Evolutionary conservation across 2,888 invertebrate species (phyloP).

Genomic region (Coenonympha glycerion): DNA sequence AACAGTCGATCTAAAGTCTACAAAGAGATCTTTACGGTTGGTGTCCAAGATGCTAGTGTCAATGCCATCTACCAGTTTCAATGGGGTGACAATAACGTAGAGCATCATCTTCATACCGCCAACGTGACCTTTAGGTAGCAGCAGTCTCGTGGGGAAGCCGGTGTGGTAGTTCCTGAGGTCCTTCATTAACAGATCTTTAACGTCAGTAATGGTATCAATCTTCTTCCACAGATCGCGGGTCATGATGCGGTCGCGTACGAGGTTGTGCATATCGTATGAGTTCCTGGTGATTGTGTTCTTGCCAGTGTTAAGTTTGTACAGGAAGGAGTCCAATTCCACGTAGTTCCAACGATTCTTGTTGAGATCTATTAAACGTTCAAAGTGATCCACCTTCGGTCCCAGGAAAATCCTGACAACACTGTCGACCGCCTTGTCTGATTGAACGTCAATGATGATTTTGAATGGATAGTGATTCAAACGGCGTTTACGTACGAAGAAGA

Average conservation of each 20-base stretch:
- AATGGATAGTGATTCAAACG: slow-evolving; percentile 81
- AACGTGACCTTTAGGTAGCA: slow-evolving; percentile 81
- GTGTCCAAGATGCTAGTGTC: slow-evolving; percentile 55
- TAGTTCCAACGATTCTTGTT: slow-evolving; percentile 78
- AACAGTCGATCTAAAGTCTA: slow-evolving; percentile 56
- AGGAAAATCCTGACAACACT: slow-evolving; percentile 80
- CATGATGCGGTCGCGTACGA: slow-evolving; percentile 79
- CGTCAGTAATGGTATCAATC: slow-evolving; percentile 71
- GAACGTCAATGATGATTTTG: slow-evolving; percentile 72
- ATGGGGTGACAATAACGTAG: slow-evolving; percentile 78
- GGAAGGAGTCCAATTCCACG: slow-evolving; percentile 79
- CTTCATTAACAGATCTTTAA: slow-evolving; percentile 48
- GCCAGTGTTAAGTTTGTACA: slow-evolving; percentile 77
- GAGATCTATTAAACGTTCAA: slow-evolving; percentile 74
- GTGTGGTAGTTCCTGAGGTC: slow-evolving; percentile 71
- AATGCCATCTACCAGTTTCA: slow-evolving; percentile 60
- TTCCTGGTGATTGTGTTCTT: slow-evolving; percentile 78
- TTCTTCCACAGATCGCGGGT: slow-evolving; percentile 79
- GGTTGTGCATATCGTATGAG: slow-evolving; percentile 80
- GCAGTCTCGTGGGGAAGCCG: slow-evolving; percentile 81
- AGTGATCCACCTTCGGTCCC: slow-evolving; percentile 80
- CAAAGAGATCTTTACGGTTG: slow-evolving; percentile 59
- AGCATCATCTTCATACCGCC: slow-evolving; percentile 80
- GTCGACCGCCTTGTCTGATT: slow-evolving; percentile 75
- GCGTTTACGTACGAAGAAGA: slow-evolving; percentile 74